phyloP scores from a whole-genome alignment of 2,888 invertebrate genomes.

The Drosophila sordidapex region DNA sequence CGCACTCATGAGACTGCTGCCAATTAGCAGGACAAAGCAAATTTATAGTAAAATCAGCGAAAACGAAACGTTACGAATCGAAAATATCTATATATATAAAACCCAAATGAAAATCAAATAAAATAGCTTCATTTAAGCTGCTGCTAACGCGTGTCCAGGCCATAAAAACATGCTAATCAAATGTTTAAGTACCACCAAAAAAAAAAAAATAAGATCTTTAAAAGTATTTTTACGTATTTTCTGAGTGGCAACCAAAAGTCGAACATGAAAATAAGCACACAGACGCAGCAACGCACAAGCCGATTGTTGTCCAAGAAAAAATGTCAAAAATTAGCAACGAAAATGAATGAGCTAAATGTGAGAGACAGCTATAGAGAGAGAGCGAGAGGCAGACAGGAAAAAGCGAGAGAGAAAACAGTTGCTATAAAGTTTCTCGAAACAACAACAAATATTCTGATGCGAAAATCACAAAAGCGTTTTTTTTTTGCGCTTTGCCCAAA shows the following conservation, averaged over 20 bases:
- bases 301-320: slow-evolving; percentile 39
- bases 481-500: slow-evolving; percentile 20
- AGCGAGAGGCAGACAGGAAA: not conserved
- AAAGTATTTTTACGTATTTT: slow-evolving; percentile 57
- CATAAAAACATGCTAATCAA: slow-evolving; percentile 70
- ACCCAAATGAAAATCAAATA: slow-evolving; percentile 23
- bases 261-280: slow-evolving; percentile 27
- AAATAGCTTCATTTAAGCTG: slow-evolving; percentile 40
- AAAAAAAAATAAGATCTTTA: slow-evolving; percentile 10
- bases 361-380: slow-evolving; percentile 11
- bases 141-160: slow-evolving; percentile 66
- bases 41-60: slow-evolving; percentile 55
- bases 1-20: slow-evolving; percentile 74
- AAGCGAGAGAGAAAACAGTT: slow-evolving; percentile 34
- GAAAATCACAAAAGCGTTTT: slow-evolving; percentile 52
- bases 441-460: slow-evolving; percentile 37
- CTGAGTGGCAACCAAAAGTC: slow-evolving; percentile 12
- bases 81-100: slow-evolving; percentile 14
- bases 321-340: slow-evolving; percentile 78
- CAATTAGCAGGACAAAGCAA: slow-evolving; percentile 67
- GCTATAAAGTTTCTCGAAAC: slow-evolving; percentile 34
- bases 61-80: slow-evolving; percentile 29
- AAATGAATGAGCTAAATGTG: slow-evolving; percentile 67
- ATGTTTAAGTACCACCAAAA: slow-evolving; percentile 29
- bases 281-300: not conserved